Evolutionary conservation across 1,140 invertebrate species (phyloP).

Genomic region (Temnothorax nylanderi): DNA sequence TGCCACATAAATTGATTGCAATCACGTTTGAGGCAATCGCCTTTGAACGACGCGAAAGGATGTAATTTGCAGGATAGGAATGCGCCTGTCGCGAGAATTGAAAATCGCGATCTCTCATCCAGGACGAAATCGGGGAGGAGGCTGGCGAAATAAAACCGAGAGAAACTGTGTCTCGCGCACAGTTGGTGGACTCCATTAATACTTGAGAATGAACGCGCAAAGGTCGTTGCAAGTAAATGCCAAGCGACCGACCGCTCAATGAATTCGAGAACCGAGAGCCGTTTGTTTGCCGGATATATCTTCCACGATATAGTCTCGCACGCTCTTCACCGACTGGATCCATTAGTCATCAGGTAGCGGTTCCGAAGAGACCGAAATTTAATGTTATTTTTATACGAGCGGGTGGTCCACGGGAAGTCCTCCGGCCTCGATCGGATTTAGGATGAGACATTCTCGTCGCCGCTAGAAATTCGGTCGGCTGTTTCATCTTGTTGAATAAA

Average conservation of each 20-base stretch:
- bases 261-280: conserved; percentile 61
- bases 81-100: conserved; percentile 23
- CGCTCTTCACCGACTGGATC: conserved; percentile 45
- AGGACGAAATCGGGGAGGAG: neutral
- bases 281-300: conserved; percentile 31
- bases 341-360: conserved; percentile 68
- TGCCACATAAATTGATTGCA: conserved; percentile 10
- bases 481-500: conserved; percentile 8
- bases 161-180: conserved; percentile 1
- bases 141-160: conserved; percentile 16
- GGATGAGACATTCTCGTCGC: neutral
- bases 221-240: conserved; percentile 69
- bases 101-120: conserved; percentile 46
- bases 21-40: conserved; percentile 16
- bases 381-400: conserved; percentile 61
- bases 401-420: conserved; percentile 63
- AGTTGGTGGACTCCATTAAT: conserved; percentile 63
- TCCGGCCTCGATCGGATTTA: conserved; percentile 47
- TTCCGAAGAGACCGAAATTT: conserved; percentile 32
- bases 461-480: conserved; percentile 21
- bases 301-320: conserved; percentile 20
- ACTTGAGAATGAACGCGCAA: conserved; percentile 65
- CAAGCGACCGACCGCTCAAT: conserved; percentile 60
- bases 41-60: conserved; percentile 15
- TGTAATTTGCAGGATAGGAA: conserved; percentile 36